Evolutionary conservation across 2,797 vertebrate genomes (phyloP).

Genomic region (Crenuchus spilurus): DNA sequence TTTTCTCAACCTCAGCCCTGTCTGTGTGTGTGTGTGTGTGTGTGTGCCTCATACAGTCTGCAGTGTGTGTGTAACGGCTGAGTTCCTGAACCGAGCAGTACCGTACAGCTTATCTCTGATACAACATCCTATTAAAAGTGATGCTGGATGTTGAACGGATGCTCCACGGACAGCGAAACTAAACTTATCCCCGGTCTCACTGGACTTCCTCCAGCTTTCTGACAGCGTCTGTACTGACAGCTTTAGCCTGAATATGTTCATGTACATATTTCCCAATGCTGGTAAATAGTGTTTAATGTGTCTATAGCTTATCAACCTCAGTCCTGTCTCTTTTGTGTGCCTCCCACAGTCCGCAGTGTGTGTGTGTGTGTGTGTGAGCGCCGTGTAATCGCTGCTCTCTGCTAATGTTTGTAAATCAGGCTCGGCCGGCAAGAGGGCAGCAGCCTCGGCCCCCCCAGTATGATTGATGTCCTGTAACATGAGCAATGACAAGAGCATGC

Average conservation of each 20-base stretch:
- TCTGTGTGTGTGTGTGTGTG: background rate
- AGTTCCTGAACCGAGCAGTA: too few species aligned
- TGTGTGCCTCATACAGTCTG: slow-evolving; percentile 65
- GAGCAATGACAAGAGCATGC: slow-evolving; percentile 86
- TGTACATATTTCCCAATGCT: too few species aligned
- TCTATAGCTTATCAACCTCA: slow-evolving; percentile 25
- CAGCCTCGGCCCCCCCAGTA: slow-evolving; percentile 71
- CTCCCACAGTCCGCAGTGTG: slow-evolving; percentile 68
- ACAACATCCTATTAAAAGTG: too few species aligned
- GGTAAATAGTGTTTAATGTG: too few species aligned
- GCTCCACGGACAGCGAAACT: too few species aligned
- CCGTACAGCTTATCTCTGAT: too few species aligned
- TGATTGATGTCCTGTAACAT: slow-evolving; percentile 91
- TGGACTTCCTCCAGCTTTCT: too few species aligned
- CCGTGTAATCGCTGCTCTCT: slow-evolving; percentile 88
- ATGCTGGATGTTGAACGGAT: too few species aligned
- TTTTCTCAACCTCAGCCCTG: slow-evolving; percentile 37
- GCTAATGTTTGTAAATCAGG: slow-evolving; percentile 92
- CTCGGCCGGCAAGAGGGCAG: slow-evolving; percentile 82
- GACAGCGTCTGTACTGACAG: too few species aligned
- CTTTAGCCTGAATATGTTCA: too few species aligned
- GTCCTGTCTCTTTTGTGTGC: slow-evolving; percentile 17
- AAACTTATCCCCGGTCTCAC: too few species aligned
- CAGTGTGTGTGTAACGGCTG: slow-evolving; percentile 67
- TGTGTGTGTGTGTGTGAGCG: slow-evolving; percentile 41